Conservation (phyloP, 2,797 vertebrate species). For the Danio aesculapii region DNA sequence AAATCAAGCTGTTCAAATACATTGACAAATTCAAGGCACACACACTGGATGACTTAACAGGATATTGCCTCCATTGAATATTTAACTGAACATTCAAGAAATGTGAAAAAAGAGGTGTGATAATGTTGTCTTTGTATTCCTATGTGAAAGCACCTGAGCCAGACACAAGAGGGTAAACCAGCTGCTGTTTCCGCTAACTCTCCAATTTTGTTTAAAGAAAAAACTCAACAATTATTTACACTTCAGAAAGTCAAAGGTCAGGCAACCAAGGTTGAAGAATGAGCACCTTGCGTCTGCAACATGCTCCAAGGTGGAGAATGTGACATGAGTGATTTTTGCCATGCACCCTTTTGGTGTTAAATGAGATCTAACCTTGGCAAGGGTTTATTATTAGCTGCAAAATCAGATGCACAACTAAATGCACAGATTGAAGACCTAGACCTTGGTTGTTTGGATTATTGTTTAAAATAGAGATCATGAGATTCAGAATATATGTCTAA, state of each 20-base stretch:
- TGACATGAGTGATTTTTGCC: constrained; percentile 72
- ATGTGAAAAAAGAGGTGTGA: background rate
- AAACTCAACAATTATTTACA: constrained; percentile 71
- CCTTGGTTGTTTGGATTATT: background rate
- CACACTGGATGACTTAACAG: no score
- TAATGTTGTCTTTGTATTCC: constrained; percentile 50
- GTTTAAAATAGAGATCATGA: no score
- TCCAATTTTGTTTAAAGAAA: constrained; percentile 62
- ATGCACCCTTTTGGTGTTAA: constrained; percentile 70
- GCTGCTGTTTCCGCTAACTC: constrained; percentile 59
- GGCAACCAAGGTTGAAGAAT: constrained; percentile 33
- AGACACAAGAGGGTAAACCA: constrained; percentile 59
- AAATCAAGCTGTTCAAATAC: background rate
- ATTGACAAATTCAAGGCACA: background rate
- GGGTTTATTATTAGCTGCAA: constrained; percentile 46
- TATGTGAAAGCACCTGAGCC: constrained; percentile 57
- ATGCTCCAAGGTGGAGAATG: constrained; percentile 62
- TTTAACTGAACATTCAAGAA: background rate
- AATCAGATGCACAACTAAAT: constrained; percentile 25
- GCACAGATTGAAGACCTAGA: constrained; percentile 15
- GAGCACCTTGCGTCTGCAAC: constrained; percentile 70
- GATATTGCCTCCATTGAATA: background rate
- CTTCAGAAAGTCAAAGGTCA: constrained; percentile 65
- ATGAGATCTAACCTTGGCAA: constrained; percentile 62
- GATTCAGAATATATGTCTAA: no score